phyloP scores from a whole-genome alignment of 1,140 invertebrate species.

The Rhopalosiphum padi region DNA sequence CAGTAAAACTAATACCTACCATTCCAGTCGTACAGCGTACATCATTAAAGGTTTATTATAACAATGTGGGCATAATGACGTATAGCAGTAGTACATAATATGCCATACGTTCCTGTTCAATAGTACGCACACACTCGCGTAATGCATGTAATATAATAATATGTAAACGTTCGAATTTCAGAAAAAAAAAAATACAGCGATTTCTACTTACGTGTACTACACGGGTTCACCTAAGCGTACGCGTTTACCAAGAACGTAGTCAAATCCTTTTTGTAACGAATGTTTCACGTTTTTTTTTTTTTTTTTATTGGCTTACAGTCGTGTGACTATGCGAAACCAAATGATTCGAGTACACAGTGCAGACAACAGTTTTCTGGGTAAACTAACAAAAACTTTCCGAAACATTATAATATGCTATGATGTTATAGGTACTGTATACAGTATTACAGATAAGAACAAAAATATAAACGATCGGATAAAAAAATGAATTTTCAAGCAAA shows the following conservation, averaged over 20 bases:
- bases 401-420: too few species aligned
- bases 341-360: background rate
- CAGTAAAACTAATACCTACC: background rate
- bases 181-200: background rate
- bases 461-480: background rate
- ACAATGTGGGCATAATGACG: background rate
- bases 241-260: background rate
- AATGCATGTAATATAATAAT: background rate
- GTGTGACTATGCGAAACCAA: too few species aligned
- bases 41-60: conserved; percentile 16
- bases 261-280: background rate
- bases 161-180: background rate
- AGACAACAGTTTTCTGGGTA: background rate
- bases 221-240: background rate
- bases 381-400: background rate
- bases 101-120: background rate
- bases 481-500: too few species aligned
- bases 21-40: background rate
- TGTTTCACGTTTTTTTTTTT: background rate
- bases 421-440: too few species aligned
- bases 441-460: too few species aligned
- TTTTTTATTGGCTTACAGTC: too few species aligned
- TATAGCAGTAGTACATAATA: background rate
- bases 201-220: background rate
- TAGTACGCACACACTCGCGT: background rate